A percentile compares a stretch with the other conserved stretches of the same genome.
Evolutionary conservation across 2,888 invertebrate species (phyloP).

Genomic region (Cistogaster globosa): DNA sequence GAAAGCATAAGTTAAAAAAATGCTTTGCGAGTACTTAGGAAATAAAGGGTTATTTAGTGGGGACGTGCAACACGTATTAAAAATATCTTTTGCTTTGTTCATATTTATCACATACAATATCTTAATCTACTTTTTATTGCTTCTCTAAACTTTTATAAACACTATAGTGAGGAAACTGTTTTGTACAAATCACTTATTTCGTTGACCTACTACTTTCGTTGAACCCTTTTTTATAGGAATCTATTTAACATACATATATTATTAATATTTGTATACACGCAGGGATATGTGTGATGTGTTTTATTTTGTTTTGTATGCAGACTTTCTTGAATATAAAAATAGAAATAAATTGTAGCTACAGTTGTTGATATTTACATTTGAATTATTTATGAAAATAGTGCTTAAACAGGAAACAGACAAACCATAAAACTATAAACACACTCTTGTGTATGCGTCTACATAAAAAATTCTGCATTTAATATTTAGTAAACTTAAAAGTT

Average conservation of each 20-base stretch:
- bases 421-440: slow-evolving; percentile 35
- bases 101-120: no score
- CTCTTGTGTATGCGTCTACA: not conserved
- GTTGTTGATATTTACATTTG: slow-evolving; percentile 81
- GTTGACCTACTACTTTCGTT: no score
- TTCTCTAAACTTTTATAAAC: no score
- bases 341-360: slow-evolving; percentile 62
- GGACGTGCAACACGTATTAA: no score
- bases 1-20: not conserved
- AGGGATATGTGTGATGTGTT: not conserved
- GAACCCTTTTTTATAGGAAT: no score
- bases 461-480: no score
- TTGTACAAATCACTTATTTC: no score
- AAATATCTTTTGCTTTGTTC: no score
- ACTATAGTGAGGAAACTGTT: no score
- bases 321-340: slow-evolving; percentile 60
- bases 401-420: slow-evolving; percentile 60
- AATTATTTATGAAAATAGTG: slow-evolving; percentile 80
- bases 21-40: not conserved
- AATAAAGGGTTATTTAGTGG: not conserved
- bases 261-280: not conserved
- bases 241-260: not conserved
- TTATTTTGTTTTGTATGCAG: slow-evolving; percentile 44
- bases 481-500: no score
- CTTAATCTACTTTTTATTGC: no score